These are phyloP conservation scores for Timema podura DNA, from an alignment of 2,888 invertebrate genomes.

Conservation along the genomic window DNA sequence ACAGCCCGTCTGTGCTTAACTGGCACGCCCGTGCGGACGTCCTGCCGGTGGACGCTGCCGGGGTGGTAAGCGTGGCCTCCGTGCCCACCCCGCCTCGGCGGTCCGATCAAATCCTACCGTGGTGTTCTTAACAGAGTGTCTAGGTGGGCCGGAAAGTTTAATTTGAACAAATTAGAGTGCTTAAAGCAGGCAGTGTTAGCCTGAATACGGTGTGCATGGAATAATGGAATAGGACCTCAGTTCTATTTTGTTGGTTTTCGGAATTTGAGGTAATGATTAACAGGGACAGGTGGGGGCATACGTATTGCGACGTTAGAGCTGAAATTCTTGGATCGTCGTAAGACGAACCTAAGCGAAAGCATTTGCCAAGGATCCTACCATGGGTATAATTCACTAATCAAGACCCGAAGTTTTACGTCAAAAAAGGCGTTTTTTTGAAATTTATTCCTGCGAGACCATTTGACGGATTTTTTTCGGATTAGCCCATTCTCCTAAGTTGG, in stretches of 20 bases:
- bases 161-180: slow-evolving; percentile 53
- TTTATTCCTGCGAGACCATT: too few species aligned
- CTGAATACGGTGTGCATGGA: slow-evolving; percentile 51
- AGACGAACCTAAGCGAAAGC: slow-evolving; percentile 36
- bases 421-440: too few species aligned
- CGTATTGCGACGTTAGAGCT: slow-evolving; percentile 22
- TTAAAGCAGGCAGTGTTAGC: slow-evolving; percentile 20
- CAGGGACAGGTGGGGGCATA: slow-evolving; percentile 53
- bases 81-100: neutral
- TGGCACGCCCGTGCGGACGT: slow-evolving; percentile 27
- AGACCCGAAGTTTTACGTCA: too few species aligned
- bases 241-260: slow-evolving; percentile 44
- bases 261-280: slow-evolving; percentile 59
- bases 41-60: slow-evolving; percentile 31
- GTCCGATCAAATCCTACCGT: slow-evolving; percentile 34
- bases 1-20: slow-evolving; percentile 40
- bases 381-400: too few species aligned
- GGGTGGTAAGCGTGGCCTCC: neutral
- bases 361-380: slow-evolving; percentile 35
- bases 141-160: slow-evolving; percentile 52
- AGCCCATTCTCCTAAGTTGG: too few species aligned
- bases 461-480: too few species aligned
- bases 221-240: slow-evolving; percentile 58
- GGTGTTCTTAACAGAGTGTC: slow-evolving; percentile 46
- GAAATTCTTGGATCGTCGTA: slow-evolving; percentile 26